phyloP scores from a whole-genome alignment of 2,113 vertebrate species.

The Bos taurus region DNA sequence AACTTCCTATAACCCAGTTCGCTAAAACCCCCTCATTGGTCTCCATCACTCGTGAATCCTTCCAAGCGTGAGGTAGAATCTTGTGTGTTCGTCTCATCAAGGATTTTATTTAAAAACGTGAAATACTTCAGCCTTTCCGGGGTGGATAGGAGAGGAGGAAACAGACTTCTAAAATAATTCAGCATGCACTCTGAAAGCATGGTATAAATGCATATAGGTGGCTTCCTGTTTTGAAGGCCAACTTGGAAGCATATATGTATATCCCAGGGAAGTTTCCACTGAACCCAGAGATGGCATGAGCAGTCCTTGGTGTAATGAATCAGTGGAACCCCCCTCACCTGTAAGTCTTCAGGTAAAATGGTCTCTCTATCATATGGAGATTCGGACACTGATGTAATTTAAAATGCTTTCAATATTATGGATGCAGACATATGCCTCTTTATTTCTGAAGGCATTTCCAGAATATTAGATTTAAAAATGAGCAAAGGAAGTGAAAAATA shows the following conservation, averaged over 20 bases:
- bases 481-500: conserved; percentile 44
- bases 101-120: conserved; percentile 7
- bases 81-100: background rate
- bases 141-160: background rate
- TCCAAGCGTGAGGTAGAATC: background rate
- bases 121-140: background rate
- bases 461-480: conserved; percentile 57
- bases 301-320: conserved; percentile 64
- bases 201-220: background rate
- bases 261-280: conserved; percentile 59
- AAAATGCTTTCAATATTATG: background rate
- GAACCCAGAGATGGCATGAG: conserved; percentile 20
- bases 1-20: background rate
- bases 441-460: conserved; percentile 45
- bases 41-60: background rate
- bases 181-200: background rate
- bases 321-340: conserved; percentile 44
- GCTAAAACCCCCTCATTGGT: background rate
- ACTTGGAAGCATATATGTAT: background rate
- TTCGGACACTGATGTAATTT: background rate
- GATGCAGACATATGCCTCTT: background rate
- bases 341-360: background rate
- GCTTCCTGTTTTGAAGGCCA: background rate
- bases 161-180: conserved; percentile 2
- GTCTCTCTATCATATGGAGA: background rate